phyloP scores from a whole-genome alignment of 1,140 invertebrate genomes.

The Brachionus manjavacas region DNA sequence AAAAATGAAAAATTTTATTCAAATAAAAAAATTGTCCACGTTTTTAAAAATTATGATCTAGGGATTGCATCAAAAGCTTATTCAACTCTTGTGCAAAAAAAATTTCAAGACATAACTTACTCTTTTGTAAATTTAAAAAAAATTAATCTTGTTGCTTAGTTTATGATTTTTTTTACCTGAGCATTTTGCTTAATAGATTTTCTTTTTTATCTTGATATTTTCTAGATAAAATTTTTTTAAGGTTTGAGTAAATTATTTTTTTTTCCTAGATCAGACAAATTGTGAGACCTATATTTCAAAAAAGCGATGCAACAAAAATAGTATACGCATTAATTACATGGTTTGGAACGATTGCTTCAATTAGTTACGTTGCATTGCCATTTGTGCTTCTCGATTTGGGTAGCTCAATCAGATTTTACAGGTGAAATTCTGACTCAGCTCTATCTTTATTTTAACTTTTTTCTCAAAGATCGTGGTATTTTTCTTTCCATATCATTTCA shows the following conservation, averaged over 20 bases:
- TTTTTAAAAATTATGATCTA: slow-evolving; percentile 43
- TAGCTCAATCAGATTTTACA: slow-evolving; percentile 2
- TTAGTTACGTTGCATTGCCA: neutral
- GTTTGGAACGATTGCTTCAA: neutral
- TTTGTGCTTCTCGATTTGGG: slow-evolving; percentile 17
- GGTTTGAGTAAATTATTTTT: neutral
- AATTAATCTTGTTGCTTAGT: neutral
- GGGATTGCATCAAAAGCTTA: neutral
- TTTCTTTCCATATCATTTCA: neutral
- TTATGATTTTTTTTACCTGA: neutral
- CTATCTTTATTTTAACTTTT: neutral
- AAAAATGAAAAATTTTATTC: no score
- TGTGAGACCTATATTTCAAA: slow-evolving; percentile 22
- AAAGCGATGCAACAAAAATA: neutral
- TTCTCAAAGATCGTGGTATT: slow-evolving; percentile 2
- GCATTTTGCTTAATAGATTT: no score
- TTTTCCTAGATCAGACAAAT: slow-evolving; percentile 27
- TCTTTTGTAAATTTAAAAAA: neutral
- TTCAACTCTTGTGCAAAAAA: neutral
- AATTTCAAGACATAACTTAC: neutral
- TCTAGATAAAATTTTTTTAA: neutral
- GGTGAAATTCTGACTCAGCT: neutral
- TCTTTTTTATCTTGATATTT: neutral
- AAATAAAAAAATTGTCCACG: slow-evolving; percentile 45
- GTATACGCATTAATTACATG: slow-evolving; percentile 34